phyloP scores from a whole-genome alignment of 2,113 vertebrate genomes.

The Aix galericulata region DNA sequence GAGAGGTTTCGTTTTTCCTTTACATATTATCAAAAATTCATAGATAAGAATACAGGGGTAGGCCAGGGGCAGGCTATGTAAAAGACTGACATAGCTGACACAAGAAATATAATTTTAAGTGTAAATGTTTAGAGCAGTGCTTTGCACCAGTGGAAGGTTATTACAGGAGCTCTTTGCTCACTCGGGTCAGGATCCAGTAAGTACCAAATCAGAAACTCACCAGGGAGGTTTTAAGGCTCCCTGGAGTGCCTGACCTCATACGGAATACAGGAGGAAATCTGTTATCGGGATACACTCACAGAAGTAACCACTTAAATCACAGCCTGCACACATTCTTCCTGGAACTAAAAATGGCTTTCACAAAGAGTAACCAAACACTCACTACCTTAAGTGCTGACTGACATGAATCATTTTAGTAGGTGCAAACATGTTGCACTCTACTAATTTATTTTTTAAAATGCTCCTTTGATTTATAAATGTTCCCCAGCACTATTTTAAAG shows the following conservation, averaged over 20 bases:
- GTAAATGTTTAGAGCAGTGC: neutral
- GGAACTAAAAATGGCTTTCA: neutral
- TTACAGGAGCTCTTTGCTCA: neutral
- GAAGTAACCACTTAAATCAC: neutral
- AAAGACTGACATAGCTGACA: neutral
- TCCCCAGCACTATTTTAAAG: neutral
- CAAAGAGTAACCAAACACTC: neutral
- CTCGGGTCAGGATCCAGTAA: neutral
- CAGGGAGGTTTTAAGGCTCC: neutral
- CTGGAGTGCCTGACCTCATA: neutral
- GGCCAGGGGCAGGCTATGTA: rapidly evolving
- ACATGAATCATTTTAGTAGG: neutral
- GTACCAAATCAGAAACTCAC: neutral
- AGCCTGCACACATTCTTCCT: neutral
- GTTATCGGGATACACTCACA: neutral
- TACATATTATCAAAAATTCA: neutral
- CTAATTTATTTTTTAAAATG: neutral
- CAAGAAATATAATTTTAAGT: neutral
- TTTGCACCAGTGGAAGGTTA: neutral
- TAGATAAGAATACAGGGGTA: neutral
- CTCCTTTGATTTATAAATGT: neutral
- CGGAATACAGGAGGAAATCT: neutral
- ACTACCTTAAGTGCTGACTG: neutral
- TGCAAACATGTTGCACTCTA: neutral
- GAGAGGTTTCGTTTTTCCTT: neutral